Base-by-base conservation (phyloP, 2,888 invertebrate species). In the Cosmopolites sordidus region DNA sequence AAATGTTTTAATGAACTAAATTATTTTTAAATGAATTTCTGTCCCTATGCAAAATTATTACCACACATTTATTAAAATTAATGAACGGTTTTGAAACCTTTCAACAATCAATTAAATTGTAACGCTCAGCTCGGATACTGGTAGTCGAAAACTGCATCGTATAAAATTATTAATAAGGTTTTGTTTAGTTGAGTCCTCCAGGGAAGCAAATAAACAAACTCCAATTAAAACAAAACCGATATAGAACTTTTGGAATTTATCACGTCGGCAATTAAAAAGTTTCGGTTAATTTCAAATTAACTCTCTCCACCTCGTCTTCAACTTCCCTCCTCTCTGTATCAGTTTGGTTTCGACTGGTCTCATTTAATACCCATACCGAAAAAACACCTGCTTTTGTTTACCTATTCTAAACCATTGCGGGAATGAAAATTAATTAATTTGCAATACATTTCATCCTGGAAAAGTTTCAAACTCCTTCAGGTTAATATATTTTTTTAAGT, bases 351-450 rank as follows among this genome's bases (percentile, higher is more conserved):
- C 43, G 22, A 22, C 22, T 43, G 18, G 41, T 48, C 30, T 29
- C 38, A 49, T 54, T 54, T 54, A 54, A 48, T 45, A 43, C 48
- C 40, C 43, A 33, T 48, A 43, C 41, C 48, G 48, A 54, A 54
- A 41, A 49, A 40, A 48, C 49, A 43, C 48, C 29, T 16, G 45
- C 30, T 12, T 29, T 51, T 51, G 45, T 54, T 54, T 54, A 44
- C 48, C 48, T 40, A 45, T 18, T 41, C 48, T 12, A 16, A 29
- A 45, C 30, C 48, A 48, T 48, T 48, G 17, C 16, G 29, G 33
- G 45, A 17, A 40, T 49, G 48, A 54, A 48, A 54, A 54, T 54
- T 54, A 49, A 54, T 54, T 54, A 54, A 54, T 43, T 49, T 40
- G 43, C 42, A 49, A 29, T 22, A 48, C 48, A 41, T 53, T 48